A percentile compares a stretch with the other conserved stretches of the same genome.
These are phyloP conservation scores for Sceloporus undulatus DNA, from an alignment of 2,113 vertebrate genomes.

Conservation along the genomic window DNA sequence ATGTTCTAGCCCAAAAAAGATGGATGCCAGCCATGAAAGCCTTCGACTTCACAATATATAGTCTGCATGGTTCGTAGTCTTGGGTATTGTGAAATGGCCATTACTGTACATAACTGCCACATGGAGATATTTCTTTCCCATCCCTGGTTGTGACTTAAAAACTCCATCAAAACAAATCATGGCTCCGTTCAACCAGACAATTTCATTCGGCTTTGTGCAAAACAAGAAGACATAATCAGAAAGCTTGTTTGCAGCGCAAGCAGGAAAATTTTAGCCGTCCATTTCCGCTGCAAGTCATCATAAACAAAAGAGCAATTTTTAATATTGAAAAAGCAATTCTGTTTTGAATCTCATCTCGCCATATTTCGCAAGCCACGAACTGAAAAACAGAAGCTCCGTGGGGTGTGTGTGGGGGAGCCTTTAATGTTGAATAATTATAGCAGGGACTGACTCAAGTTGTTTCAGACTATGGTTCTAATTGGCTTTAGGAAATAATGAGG, in stretches of 20 bases:
- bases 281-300: constrained; percentile 70
- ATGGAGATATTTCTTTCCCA: too few relatives aligned
- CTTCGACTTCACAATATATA: too few relatives aligned
- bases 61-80: too few relatives aligned
- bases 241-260: constrained; percentile 82
- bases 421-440: constrained; percentile 46
- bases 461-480: constrained; percentile 40
- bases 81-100: too few relatives aligned
- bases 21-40: too few relatives aligned
- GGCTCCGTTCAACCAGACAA: constrained; percentile 77
- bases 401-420: neutral
- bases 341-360: constrained; percentile 78
- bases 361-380: constrained; percentile 61
- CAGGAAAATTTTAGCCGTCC: constrained; percentile 82
- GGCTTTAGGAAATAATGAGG: constrained; percentile 60
- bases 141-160: constrained; percentile 74
- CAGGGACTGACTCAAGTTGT: constrained; percentile 48
- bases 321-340: constrained; percentile 79
- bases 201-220: constrained; percentile 83
- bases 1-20: too few relatives aligned
- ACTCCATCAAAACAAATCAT: constrained; percentile 84
- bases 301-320: constrained; percentile 77
- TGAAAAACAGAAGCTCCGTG: constrained; percentile 42
- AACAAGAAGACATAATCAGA: constrained; percentile 83
- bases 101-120: too few relatives aligned